Evolutionary conservation across 2,888 invertebrate species (phyloP).

Genomic region (Parnassius orleans): DNA sequence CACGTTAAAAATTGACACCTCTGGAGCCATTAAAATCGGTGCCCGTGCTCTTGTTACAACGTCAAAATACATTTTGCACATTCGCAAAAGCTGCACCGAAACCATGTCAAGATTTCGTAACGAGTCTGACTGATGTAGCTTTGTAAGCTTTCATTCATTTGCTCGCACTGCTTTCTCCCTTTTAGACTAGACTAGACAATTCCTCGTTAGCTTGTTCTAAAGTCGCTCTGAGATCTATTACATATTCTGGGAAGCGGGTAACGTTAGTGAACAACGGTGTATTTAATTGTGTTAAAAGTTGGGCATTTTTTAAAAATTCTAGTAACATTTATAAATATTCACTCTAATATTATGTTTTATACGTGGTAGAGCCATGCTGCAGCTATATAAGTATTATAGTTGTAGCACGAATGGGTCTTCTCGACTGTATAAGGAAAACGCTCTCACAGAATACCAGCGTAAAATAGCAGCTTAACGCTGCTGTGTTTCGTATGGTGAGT

Average conservation of each 20-base stretch:
- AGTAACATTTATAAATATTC: no score
- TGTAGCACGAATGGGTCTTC: no score
- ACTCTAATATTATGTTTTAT: no score
- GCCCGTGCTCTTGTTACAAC: neutral
- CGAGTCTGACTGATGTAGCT: slow-evolving; percentile 34
- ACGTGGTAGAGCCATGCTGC: no score
- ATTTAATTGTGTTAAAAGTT: neutral
- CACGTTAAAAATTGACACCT: no score
- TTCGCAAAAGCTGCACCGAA: slow-evolving; percentile 26
- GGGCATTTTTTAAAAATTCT: no score
- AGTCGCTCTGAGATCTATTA: neutral
- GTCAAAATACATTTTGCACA: slow-evolving; percentile 17
- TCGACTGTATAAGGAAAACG: no score
- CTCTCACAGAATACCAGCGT: no score
- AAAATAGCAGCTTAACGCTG: no score
- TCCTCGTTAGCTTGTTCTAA: slow-evolving; percentile 21
- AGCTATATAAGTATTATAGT: no score
- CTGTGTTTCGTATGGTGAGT: no score
- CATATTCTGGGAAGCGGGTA: slow-evolving; percentile 1
- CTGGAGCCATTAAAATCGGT: no score
- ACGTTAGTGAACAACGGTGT: neutral
- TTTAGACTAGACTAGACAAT: slow-evolving; percentile 21
- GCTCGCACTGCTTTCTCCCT: slow-evolving; percentile 11
- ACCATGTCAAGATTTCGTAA: slow-evolving; percentile 45
- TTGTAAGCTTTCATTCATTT: slow-evolving; percentile 24